Evolutionary conservation across 2,888 invertebrate genomes (phyloP).

Genomic region (Tubulanus polymorphus): DNA sequence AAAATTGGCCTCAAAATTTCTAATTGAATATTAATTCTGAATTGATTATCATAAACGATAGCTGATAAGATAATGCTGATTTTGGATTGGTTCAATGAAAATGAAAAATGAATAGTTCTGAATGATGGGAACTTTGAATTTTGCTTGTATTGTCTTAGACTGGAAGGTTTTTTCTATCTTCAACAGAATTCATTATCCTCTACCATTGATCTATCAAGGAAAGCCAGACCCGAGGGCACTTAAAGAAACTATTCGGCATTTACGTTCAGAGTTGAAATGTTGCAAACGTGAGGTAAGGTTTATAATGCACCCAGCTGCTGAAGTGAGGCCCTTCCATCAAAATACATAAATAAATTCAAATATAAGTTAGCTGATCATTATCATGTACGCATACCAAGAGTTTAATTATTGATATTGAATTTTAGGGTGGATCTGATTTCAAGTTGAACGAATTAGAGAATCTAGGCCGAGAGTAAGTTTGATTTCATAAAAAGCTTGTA

Average conservation of each 20-base stretch:
- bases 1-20: no score
- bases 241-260: conserved; percentile 41
- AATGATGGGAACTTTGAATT: no score
- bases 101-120: no score
- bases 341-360: background rate
- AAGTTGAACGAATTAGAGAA: conserved; percentile 38
- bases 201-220: conserved; percentile 49
- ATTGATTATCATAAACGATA: no score
- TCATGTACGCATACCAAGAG: background rate
- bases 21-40: no score
- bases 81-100: no score
- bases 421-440: conserved; percentile 35
- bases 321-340: no score
- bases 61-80: no score
- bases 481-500: background rate
- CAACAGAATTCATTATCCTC: conserved; percentile 50
- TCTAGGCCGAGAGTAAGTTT: conserved; percentile 41
- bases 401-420: conserved; percentile 14
- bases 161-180: background rate
- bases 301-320: no score
- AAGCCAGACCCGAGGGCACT: conserved; percentile 47
- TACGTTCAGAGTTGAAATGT: conserved; percentile 36
- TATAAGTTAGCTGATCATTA: background rate
- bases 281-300: conserved; percentile 35
- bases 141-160: no score